phyloP scores from a whole-genome alignment of 2,797 vertebrate genomes.

The Sphenodon punctatus region DNA sequence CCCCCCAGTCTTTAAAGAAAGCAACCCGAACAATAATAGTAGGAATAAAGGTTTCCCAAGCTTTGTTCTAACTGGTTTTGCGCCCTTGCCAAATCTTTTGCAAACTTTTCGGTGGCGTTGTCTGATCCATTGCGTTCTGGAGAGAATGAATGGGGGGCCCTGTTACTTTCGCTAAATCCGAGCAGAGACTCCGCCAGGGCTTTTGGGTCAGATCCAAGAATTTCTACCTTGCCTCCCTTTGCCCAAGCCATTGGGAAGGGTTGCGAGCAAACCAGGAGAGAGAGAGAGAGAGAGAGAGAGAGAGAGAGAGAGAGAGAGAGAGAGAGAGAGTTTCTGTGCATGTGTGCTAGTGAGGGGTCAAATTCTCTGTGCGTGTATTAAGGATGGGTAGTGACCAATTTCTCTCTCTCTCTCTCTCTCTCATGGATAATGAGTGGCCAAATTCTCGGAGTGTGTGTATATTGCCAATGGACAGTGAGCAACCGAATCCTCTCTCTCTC shows the following conservation, averaged over 20 bases:
- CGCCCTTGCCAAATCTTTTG: not conserved
- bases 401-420: no score
- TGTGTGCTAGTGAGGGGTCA: no score
- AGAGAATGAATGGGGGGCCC: not conserved
- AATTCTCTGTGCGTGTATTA: no score
- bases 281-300: not conserved
- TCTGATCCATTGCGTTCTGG: not conserved
- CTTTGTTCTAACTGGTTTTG: slow-evolving; percentile 13
- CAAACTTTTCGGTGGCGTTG: not conserved
- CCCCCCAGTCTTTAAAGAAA: no score
- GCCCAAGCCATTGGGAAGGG: not conserved
- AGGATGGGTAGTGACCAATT: no score
- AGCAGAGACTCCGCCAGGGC: not conserved
- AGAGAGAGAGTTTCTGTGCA: not conserved
- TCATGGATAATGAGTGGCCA: no score
- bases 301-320: not conserved
- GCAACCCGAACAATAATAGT: no score
- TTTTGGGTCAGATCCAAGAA: not conserved
- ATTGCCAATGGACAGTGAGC: no score
- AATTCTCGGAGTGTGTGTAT: no score
- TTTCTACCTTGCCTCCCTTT: not conserved
- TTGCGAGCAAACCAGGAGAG: no score
- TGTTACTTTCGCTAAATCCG: not conserved
- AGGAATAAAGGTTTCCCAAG: slow-evolving; percentile 24
- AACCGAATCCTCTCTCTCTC: no score